Conservation (phyloP, 2,113 vertebrate genomes). For the Brachirus orientalis region DNA sequence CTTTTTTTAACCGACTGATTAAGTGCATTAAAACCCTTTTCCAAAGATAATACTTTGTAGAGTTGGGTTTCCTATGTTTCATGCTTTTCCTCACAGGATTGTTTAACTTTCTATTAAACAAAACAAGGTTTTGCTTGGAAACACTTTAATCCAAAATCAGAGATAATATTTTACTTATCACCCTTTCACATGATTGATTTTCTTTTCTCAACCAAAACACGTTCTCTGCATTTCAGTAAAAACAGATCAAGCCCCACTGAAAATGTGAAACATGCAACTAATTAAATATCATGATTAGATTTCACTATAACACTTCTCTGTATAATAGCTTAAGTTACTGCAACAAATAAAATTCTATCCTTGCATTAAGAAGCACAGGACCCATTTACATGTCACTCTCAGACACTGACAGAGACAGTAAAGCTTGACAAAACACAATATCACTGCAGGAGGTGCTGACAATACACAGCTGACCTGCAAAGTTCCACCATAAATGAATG, state of each 20-base stretch:
- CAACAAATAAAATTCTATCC: conserved; percentile 6
- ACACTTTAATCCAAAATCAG: conserved; percentile 44
- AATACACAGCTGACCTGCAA: conserved; percentile 54
- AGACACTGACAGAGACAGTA: conserved; percentile 41
- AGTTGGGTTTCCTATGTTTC: conserved; percentile 34
- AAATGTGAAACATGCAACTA: conserved; percentile 24
- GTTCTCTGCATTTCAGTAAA: conserved; percentile 24
- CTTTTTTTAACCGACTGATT: conserved; percentile 45
- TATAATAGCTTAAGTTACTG: conserved; percentile 17
- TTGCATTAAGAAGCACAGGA: conserved; percentile 24
- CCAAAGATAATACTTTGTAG: conserved; percentile 60
- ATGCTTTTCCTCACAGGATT: conserved; percentile 42
- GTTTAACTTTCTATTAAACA: conserved; percentile 63
- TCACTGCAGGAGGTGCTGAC: conserved; percentile 65
- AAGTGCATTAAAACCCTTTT: conserved; percentile 61
- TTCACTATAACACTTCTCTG: conserved; percentile 4
- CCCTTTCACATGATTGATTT: conserved; percentile 47
- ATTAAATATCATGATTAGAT: conserved; percentile 36
- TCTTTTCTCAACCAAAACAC: conserved; percentile 35
- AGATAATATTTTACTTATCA: conserved; percentile 65
- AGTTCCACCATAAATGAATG: conserved; percentile 70
- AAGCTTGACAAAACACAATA: conserved; percentile 61
- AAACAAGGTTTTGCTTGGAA: conserved; percentile 55
- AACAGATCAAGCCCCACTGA: conserved; percentile 31
- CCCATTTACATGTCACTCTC: conserved; percentile 54